Conservation (phyloP, 1,140 invertebrate species). For the Drosophila nebulosa region DNA sequence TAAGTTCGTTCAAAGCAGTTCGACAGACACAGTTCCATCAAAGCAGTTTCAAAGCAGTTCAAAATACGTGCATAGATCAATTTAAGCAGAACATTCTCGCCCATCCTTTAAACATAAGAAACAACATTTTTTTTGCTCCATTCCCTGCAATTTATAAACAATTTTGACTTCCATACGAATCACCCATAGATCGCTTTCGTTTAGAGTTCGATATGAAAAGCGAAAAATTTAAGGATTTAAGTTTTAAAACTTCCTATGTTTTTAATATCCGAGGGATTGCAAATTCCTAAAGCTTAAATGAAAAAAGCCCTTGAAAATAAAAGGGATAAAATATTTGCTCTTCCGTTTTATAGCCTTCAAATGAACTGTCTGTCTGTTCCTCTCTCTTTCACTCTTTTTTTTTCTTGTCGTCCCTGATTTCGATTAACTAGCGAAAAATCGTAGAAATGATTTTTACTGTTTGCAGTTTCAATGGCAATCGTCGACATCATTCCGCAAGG, state of each 20-base stretch:
- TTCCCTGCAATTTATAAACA: too few species aligned
- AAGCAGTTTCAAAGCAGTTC: too few species aligned
- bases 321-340: not conserved
- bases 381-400: not conserved
- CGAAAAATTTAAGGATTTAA: too few species aligned
- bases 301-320: not conserved
- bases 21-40: too few species aligned
- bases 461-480: slow-evolving; percentile 17
- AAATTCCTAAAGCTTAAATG: not conserved
- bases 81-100: too few species aligned
- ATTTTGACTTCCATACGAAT: too few species aligned
- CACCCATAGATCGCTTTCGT: too few species aligned
- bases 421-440: slow-evolving; percentile 2
- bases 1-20: too few species aligned
- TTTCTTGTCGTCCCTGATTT: not conserved
- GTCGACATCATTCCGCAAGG: slow-evolving; percentile 8
- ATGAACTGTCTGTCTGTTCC: not conserved
- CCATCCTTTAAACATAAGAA: too few species aligned
- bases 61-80: too few species aligned
- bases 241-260: not conserved
- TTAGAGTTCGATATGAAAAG: too few species aligned
- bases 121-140: too few species aligned
- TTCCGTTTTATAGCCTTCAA: not conserved
- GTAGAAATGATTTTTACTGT: not conserved
- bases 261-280: not conserved